Conservation (phyloP, 2,888 invertebrate genomes). For the Antitype chi region DNA sequence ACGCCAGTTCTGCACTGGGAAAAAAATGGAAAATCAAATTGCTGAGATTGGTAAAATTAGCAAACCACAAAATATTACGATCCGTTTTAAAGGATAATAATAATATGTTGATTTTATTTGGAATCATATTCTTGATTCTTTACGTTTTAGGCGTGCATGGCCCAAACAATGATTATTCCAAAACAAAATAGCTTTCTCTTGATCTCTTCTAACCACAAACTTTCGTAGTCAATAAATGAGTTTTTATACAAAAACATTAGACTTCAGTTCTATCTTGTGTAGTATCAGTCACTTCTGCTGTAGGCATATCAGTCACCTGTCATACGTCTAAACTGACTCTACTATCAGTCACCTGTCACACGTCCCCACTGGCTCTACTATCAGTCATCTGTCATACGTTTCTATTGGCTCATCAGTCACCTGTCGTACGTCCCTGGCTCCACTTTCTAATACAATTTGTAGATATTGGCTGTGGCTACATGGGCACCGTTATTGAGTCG, state of each 20-base stretch:
- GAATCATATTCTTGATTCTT: neutral
- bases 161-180: constrained; percentile 18
- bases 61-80: neutral
- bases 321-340: neutral
- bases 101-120: neutral
- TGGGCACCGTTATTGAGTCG: constrained; percentile 33
- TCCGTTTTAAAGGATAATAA: neutral
- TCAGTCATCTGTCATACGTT: neutral
- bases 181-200: constrained; percentile 40
- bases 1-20: neutral
- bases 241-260: constrained; percentile 6
- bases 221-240: constrained; percentile 13
- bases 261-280: constrained; percentile 9
- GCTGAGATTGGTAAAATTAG: neutral
- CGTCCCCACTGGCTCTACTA: neutral
- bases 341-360: neutral
- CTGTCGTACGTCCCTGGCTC: constrained; percentile 4
- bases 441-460: constrained; percentile 48
- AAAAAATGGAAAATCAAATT: neutral
- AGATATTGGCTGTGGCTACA: constrained; percentile 52
- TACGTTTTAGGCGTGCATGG: neutral
- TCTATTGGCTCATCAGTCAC: constrained; percentile 15
- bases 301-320: constrained; percentile 1
- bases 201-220: constrained; percentile 19
- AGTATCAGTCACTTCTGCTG: too few species aligned